Evolutionary conservation across 2,888 invertebrate species (phyloP).

Genomic region (Helobdella robusta): DNA sequence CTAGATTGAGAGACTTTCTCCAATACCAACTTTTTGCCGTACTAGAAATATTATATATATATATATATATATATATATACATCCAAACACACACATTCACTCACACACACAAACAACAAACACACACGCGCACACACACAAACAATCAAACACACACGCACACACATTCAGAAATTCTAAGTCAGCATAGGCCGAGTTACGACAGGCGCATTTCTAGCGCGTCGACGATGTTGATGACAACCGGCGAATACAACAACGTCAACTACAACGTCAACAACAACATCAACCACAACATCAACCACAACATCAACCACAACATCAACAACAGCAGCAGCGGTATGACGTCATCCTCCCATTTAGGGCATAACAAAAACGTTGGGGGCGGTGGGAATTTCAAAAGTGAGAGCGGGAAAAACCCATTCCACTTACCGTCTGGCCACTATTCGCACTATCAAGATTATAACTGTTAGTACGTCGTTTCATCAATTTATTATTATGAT

Average conservation of each 20-base stretch:
- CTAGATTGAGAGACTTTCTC: no score
- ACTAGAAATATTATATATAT: no score
- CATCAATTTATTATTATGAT: no score
- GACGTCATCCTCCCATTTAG: no score
- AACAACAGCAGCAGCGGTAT: no score
- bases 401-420: slow-evolving; percentile 19
- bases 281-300: not conserved
- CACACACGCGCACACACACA: not conserved
- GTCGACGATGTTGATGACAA: not conserved
- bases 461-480: no score
- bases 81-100: not conserved
- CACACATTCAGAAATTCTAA: not conserved
- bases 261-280: not conserved
- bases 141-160: not conserved
- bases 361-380: no score
- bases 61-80: not conserved
- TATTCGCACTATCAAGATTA: slow-evolving; percentile 22
- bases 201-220: not conserved
- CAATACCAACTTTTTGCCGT: no score
- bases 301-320: not conserved
- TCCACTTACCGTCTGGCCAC: slow-evolving; percentile 17
- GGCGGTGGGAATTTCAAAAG: no score
- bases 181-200: not conserved
- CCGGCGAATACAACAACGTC: not conserved
- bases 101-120: not conserved